Base-by-base conservation (phyloP, 2,888 invertebrate genomes). In the Caenorhabditis sinica region DNA sequence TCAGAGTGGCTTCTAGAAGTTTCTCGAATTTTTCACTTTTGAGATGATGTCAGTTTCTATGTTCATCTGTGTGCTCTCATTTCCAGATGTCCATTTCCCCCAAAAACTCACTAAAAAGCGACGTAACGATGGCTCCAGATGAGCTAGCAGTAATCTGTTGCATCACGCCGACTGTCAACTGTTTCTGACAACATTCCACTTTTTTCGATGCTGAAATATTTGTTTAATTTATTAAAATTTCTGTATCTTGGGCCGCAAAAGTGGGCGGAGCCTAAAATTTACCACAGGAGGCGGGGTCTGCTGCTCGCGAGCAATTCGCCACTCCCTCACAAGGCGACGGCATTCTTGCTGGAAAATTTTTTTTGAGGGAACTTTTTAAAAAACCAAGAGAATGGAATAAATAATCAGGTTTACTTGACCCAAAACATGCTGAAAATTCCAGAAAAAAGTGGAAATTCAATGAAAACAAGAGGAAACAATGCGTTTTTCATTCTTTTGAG, bases 61-160 rank as follows among this genome's bases (percentile, higher is more conserved):
- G n/a, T n/a, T n/a, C n/a, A n/a, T 33, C 33, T 33, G 33, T 33
- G 33, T 33, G 33, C n/a, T n/a, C n/a, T n/a, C n/a, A n/a, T n/a
- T n/a, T 33, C 33, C 33, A 8, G 8, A 33, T 33, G 33, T 33
- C 33, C 33, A 33, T 6, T 33, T 33, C 15, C 5, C 23, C 17
- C 33, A 33, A 33, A 23, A 40, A 77, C 88, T 82, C 11, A 91
- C 91, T 90, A 49, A 90, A 75, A 40, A 90, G 63, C 0, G 91
- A 88, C 0, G 91, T 91, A 33, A 87, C 84, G n/a, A 90, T 75
- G 5, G 90, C 90, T 17, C 91, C 91, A 23, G 86, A 86, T 11
- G 87, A 89, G 25, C 89, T 82, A 0, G 91, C 82, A 4, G 88
- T 30, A n/a, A 89, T 79, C 61, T 88, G 88, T 80, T 91, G 89